Percentiles rank a stretch among this genome's conserved stretches.
Conservation (phyloP, 2,113 vertebrate species). For the Cebus imitator region DNA sequence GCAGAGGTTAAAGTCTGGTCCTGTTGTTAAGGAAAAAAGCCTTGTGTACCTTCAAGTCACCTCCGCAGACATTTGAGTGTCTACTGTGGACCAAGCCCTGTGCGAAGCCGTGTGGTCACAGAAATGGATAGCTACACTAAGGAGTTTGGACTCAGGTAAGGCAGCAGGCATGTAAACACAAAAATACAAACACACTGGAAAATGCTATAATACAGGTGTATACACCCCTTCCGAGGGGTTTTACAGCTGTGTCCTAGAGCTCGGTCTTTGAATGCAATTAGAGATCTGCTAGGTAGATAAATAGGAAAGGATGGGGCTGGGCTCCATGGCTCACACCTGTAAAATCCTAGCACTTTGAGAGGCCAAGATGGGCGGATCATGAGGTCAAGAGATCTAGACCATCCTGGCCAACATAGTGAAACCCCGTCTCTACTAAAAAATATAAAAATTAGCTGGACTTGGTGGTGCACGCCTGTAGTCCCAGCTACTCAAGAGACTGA, state of each 20-base stretch:
- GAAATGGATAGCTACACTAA: neutral
- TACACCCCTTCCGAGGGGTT: neutral
- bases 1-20: neutral
- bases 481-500: too few relatives aligned
- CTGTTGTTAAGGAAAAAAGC: neutral
- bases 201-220: neutral
- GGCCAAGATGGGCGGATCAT: too few relatives aligned
- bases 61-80: neutral
- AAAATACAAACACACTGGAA: neutral
- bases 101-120: neutral
- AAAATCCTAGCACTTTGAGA: too few relatives aligned
- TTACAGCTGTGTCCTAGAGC: neutral
- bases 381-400: too few relatives aligned
- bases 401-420: too few relatives aligned
- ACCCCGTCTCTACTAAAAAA: too few relatives aligned
- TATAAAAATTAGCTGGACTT: too few relatives aligned
- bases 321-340: too few relatives aligned
- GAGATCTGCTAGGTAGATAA: neutral
- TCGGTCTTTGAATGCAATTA: neutral
- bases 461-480: too few relatives aligned
- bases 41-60: neutral
- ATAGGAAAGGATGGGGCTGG: neutral
- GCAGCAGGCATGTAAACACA: neutral
- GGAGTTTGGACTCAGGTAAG: neutral
- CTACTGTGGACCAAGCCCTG: neutral